Conservation (phyloP, 2,797 vertebrate genomes). For the Natrix natrix region DNA sequence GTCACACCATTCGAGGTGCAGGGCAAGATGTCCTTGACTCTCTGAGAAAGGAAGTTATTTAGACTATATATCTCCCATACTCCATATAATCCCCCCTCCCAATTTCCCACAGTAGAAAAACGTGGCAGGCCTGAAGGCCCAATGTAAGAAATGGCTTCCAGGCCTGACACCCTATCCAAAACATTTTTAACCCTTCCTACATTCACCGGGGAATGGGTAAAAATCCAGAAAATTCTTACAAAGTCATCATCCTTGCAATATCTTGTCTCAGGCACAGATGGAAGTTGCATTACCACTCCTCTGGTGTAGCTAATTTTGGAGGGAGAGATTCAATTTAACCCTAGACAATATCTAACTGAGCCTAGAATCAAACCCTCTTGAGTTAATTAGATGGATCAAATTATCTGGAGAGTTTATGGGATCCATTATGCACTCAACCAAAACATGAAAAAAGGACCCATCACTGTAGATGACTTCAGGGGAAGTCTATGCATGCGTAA, state of each 20-base stretch:
- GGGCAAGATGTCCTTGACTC: too few species aligned
- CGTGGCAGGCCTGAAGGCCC: too few species aligned
- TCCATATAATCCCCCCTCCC: too few species aligned
- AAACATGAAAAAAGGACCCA: background rate
- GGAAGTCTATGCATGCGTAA: background rate
- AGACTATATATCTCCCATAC: too few species aligned
- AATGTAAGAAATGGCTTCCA: too few species aligned
- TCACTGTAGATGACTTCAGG: background rate
- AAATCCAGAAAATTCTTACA: background rate
- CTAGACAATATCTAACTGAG: background rate
- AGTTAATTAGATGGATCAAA: background rate
- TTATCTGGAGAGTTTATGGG: background rate
- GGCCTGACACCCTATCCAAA: background rate
- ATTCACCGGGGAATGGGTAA: background rate
- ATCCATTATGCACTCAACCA: background rate
- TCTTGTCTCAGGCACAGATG: background rate
- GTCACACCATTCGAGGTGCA: too few species aligned
- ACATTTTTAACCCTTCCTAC: background rate
- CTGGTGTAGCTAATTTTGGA: background rate
- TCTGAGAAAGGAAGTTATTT: too few species aligned
- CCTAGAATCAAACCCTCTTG: background rate
- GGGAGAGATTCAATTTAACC: background rate
- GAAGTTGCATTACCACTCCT: background rate
- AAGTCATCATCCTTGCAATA: background rate
- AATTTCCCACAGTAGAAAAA: too few species aligned